Evolutionary conservation across 2,113 vertebrate species (phyloP).

Genomic region (Pachycephala philippinensis): DNA sequence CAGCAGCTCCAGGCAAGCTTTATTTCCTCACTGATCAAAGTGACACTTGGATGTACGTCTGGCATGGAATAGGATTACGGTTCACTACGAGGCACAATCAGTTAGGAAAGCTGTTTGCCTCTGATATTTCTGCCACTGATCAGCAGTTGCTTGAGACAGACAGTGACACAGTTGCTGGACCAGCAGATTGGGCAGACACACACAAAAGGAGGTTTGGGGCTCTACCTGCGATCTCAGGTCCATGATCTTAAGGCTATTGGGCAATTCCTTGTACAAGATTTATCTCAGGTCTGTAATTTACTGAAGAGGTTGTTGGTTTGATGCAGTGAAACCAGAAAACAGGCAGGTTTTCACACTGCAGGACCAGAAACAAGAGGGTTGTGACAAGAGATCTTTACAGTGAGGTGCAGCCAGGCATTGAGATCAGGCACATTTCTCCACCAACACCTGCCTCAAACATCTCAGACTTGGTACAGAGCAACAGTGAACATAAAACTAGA

Average conservation of each 20-base stretch:
- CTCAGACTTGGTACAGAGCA: not conserved
- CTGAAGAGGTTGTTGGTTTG: not conserved
- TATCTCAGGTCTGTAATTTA: not conserved
- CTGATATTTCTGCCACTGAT: not conserved
- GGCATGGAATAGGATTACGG: not conserved
- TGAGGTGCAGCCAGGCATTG: not conserved
- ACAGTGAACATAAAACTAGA: not conserved
- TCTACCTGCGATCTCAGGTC: not conserved
- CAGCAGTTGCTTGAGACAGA: not conserved
- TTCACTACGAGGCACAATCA: not conserved
- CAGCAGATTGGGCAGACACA: not conserved
- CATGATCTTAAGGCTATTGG: not conserved
- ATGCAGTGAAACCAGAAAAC: not conserved
- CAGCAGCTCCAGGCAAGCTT: not conserved
- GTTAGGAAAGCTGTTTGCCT: not conserved
- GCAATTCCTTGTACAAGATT: not conserved
- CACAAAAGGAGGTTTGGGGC: not conserved
- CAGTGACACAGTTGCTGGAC: not conserved
- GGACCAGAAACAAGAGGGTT: not conserved
- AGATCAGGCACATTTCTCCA: rapidly evolving
- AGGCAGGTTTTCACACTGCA: not conserved
- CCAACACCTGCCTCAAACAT: not conserved
- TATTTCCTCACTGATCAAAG: not conserved
- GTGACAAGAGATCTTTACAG: not conserved
- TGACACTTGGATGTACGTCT: not conserved